A percentile compares a stretch with the other conserved stretches of the same genome.
Evolutionary conservation across 2,113 vertebrate genomes (phyloP).

Genomic region (Aphelocoma coerulescens): DNA sequence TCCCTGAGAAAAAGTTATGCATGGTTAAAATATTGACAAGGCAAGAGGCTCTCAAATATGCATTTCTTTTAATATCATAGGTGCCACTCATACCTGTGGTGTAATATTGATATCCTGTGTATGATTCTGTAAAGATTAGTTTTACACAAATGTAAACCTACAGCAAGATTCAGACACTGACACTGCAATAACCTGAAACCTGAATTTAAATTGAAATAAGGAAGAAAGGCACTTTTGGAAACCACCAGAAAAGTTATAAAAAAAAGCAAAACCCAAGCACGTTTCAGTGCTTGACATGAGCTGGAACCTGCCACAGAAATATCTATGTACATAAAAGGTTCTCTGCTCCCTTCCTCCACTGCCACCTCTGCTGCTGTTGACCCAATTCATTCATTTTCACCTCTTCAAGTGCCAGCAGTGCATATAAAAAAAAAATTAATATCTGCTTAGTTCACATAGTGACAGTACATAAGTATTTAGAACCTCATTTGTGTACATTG

Average conservation of each 20-base stretch:
- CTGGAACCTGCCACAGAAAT: background rate
- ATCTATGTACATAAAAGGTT: background rate
- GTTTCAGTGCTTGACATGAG: background rate
- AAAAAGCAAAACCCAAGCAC: fast-evolving
- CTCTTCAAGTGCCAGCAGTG: background rate
- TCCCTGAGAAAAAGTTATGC: background rate
- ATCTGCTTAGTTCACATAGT: background rate
- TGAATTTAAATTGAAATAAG: background rate
- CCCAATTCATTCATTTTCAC: background rate
- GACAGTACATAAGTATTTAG: background rate
- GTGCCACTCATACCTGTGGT: background rate
- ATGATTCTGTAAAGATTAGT: background rate
- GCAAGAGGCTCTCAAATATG: background rate
- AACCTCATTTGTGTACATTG: background rate
- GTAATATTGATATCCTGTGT: background rate
- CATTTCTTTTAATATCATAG: background rate
- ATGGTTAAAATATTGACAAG: background rate
- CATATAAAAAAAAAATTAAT: background rate
- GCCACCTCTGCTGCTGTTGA: background rate
- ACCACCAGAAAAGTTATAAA: background rate
- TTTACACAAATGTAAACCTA: background rate
- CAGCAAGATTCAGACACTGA: background rate
- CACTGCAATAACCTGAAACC: background rate
- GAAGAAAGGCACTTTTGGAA: background rate
- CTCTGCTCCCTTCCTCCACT: background rate